Base-by-base conservation (phyloP, 1,140 invertebrate genomes). In the Hestina assimilis region DNA sequence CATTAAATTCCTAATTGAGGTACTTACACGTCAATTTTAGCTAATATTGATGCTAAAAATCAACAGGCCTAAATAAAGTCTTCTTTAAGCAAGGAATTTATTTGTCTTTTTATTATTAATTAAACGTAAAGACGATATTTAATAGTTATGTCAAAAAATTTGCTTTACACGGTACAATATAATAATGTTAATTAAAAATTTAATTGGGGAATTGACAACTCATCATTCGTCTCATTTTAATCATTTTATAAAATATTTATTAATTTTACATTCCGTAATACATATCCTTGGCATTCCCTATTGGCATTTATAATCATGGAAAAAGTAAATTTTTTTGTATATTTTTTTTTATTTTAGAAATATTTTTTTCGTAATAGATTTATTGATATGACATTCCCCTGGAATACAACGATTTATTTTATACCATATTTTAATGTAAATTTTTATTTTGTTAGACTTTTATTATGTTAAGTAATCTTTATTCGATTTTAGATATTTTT, bases 401-500 rank as follows among this genome's bases (percentile, higher is more conserved):
- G 69, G 80, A 72, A 87, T 58, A 80, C 81, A 87, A 82, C 81
- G 81, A 84, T 80, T 79, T 73, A 76, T 81, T 79, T 83, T 77
- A 70, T 59, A 76, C 52, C 51, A 78, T 70, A 73, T 69, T 73
- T 63, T 66, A 76, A 63, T 84, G 81, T 87, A 84, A 72, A 82
- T 82, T 60, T 82, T 75, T 83, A 80, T 81, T 84, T 82, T 83
- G 79, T 87, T 83, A 87, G 68, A 73, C 63, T 84, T 79, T 77
- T 79, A 80, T 75, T 67, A 73, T 70, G 72, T 66, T 72, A 55
- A 60, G 64, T 68, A 69, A 60, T 59, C 74, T 79, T 77, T 69
- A 73, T 72, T 72, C 71, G 72, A 70, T 69, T 69, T 73, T 74
- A 62, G 56, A 69, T 76, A 59, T 59, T 70, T 70, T 72, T 80